Evolutionary conservation across 2,113 vertebrate species (phyloP).

Genomic region (Pholis gunnellus): DNA sequence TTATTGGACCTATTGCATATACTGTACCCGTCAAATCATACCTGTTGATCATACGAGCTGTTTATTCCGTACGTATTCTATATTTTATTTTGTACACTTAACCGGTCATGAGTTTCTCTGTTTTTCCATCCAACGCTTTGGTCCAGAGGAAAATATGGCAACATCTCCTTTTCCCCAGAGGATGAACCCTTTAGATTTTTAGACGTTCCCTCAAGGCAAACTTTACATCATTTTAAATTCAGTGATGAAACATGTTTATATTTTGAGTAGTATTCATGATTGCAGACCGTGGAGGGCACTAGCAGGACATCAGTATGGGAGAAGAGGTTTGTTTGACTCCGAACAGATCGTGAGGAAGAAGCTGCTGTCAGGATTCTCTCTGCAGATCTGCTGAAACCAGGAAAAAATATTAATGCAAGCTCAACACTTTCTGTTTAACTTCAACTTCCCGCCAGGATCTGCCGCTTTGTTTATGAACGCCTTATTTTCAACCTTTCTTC

Average conservation of each 20-base stretch:
- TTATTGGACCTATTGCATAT: no score
- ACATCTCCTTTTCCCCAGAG: no score
- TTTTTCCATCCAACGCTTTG: no score
- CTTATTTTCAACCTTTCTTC: background rate
- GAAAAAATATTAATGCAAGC: slow-evolving; percentile 11
- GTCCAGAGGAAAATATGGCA: no score
- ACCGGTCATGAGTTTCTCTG: no score
- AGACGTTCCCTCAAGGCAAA: background rate
- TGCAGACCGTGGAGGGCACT: background rate
- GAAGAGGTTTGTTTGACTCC: background rate
- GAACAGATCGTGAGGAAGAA: background rate
- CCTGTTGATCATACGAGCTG: no score
- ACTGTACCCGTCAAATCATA: no score
- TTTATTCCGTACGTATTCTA: no score
- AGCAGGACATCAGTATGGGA: background rate
- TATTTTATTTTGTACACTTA: no score
- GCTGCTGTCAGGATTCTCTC: slow-evolving; percentile 12
- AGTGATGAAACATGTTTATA: background rate
- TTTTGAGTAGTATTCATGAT: background rate
- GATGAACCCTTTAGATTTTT: no score
- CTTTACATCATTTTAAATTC: background rate
- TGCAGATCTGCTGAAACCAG: slow-evolving; percentile 33
- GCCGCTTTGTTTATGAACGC: slow-evolving; percentile 14
- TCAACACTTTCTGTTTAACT: slow-evolving; percentile 10
- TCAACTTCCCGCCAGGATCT: background rate